phyloP scores from a whole-genome alignment of 1,140 invertebrate genomes.

The Bombus cullumanus region DNA sequence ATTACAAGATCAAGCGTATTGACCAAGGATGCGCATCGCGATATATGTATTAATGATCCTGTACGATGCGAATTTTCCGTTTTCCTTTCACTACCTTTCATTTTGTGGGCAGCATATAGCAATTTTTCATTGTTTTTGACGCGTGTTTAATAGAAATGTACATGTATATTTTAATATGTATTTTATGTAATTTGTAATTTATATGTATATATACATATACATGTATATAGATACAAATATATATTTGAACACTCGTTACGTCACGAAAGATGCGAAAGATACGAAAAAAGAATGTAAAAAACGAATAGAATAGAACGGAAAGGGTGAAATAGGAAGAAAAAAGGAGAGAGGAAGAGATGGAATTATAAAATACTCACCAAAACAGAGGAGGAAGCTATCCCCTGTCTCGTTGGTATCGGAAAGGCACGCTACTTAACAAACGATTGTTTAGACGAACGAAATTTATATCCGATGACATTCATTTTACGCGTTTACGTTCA shows the following conservation, averaged over 20 bases:
- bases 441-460: slow-evolving; percentile 13
- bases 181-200: too few relatives aligned
- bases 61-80: neutral
- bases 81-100: neutral
- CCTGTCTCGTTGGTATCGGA: neutral
- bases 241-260: neutral
- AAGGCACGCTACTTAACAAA: neutral
- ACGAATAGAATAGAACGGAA: neutral
- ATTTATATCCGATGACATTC: neutral
- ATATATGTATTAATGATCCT: neutral
- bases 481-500: neutral
- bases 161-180: too few relatives aligned
- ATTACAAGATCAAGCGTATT: neutral
- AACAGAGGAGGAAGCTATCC: neutral
- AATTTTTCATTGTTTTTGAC: too few relatives aligned
- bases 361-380: slow-evolving; percentile 25
- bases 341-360: slow-evolving; percentile 4
- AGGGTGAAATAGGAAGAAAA: neutral
- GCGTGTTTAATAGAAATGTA: neutral
- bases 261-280: neutral
- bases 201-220: too few relatives aligned
- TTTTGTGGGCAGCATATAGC: neutral
- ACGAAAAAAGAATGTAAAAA: neutral
- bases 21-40: neutral
- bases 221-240: too few relatives aligned